These are phyloP conservation scores for Ladona fulva DNA, from an alignment of 1,140 invertebrate species.

Conservation along the genomic window DNA sequence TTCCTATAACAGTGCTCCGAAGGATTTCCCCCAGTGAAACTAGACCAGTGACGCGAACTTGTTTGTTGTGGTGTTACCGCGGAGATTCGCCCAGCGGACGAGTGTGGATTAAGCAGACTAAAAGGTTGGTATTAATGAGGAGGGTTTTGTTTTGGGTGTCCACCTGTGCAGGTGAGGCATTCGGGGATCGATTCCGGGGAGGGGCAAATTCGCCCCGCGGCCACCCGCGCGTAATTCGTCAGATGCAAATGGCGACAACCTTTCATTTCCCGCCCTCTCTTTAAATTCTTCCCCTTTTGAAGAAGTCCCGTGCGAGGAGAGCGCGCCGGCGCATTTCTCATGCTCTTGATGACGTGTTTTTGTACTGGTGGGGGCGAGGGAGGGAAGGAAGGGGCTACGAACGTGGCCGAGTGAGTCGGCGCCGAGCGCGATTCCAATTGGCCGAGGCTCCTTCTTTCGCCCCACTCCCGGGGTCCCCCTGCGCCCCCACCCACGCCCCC, in stretches of 20 bases:
- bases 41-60: too few relatives aligned
- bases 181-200: too few relatives aligned
- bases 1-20: too few relatives aligned
- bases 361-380: neutral
- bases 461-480: neutral
- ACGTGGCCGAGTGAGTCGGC: neutral
- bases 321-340: neutral
- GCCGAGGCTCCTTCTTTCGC: neutral
- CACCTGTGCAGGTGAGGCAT: too few relatives aligned
- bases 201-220: neutral
- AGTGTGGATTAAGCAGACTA: too few relatives aligned
- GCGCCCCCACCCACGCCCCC: neutral
- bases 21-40: too few relatives aligned
- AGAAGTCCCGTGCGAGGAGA: neutral
- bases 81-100: too few relatives aligned
- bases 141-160: too few relatives aligned
- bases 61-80: too few relatives aligned
- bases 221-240: neutral
- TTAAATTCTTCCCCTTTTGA: neutral
- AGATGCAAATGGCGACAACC: neutral
- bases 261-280: neutral
- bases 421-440: neutral
- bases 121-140: too few relatives aligned
- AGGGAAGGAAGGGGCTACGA: neutral
- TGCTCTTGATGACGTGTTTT: neutral